Conservation (phyloP, 2,888 invertebrate species). For the Tiliacea aurago region DNA sequence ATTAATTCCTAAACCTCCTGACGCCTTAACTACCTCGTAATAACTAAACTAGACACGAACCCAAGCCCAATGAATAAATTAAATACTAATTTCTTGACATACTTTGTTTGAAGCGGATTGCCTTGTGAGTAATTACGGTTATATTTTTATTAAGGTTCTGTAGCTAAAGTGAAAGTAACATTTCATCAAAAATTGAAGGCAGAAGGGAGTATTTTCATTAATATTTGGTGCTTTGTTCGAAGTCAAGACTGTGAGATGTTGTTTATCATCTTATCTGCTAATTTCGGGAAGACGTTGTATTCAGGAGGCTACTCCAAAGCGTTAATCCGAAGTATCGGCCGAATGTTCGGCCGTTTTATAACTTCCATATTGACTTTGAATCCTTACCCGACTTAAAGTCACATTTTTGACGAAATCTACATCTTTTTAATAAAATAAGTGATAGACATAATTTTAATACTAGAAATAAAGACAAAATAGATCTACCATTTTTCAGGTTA, state of each 20-base stretch:
- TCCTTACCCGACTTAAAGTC: no score
- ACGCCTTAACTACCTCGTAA: constrained; percentile 78
- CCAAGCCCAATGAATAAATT: constrained; percentile 87
- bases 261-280: constrained; percentile 25
- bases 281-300: constrained; percentile 8
- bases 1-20: constrained; percentile 79
- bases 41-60: constrained; percentile 85
- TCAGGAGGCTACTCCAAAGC: no score
- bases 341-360: no score
- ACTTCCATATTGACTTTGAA: no score
- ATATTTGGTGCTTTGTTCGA: constrained; percentile 46
- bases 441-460: no score
- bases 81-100: constrained; percentile 89
- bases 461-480: no score
- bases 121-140: constrained; percentile 85
- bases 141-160: constrained; percentile 76
- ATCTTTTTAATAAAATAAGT: no score
- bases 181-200: constrained; percentile 50
- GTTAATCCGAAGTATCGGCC: no score
- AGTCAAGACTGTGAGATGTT: constrained; percentile 31
- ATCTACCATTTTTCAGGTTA: no score
- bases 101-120: constrained; percentile 85
- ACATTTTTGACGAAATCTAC: no score
- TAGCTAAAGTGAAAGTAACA: constrained; percentile 67
- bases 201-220: constrained; percentile 53